Base-by-base conservation (phyloP, 2,888 invertebrate genomes). In the Cheilosia grossa region DNA sequence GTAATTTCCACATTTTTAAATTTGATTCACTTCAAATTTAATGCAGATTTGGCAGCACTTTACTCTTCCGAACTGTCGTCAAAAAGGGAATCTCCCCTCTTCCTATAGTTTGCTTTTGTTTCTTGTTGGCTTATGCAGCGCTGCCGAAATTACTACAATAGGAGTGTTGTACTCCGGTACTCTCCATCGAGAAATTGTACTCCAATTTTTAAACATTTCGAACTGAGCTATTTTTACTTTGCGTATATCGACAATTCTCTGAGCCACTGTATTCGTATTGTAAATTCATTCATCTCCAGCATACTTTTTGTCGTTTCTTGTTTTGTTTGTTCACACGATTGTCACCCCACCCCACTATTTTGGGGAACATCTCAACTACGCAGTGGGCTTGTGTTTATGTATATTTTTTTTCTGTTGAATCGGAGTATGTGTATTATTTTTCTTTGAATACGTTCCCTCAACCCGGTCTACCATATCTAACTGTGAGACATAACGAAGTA, bases 331-430 rank as follows among this genome's bases (percentile, higher is more conserved):
- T 70, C 70, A 47, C 70, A 79, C 64, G 64, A 64, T 21, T 64
- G 78, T 72, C 70, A 79, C 78, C n/a, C n/a, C n/a, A 64, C 78
- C 78, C 70, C 54, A 72, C 63, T 56, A 49, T 78, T 72, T 70
- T 58, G 30, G 49, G 58, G 53, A 33, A 56, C 64, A 70, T 79
- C 70, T 44, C 61, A 70, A 59, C 54, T 69, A 47, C 49, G 47
- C 33, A 33, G 47, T 17, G 47, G 13, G 19, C 10, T 19, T 27
- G 27, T 27, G 6, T 47, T 21, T 53, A 37, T 30, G 17, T 17
- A 13, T 58, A 27, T 69, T 13, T 30, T 30, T n/a, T 27, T 30
- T 10, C 27, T 54, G 4, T n/a, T n/a, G n/a, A n/a, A n/a, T 15
- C 27, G 19, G n/a, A 19, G 19, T 10, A 1, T n/a, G n/a, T 51